Evolutionary conservation across 2,888 invertebrate genomes (phyloP), one percentile per base, ranked within the genome.

Genomic region (Hesperia comma): DNA sequence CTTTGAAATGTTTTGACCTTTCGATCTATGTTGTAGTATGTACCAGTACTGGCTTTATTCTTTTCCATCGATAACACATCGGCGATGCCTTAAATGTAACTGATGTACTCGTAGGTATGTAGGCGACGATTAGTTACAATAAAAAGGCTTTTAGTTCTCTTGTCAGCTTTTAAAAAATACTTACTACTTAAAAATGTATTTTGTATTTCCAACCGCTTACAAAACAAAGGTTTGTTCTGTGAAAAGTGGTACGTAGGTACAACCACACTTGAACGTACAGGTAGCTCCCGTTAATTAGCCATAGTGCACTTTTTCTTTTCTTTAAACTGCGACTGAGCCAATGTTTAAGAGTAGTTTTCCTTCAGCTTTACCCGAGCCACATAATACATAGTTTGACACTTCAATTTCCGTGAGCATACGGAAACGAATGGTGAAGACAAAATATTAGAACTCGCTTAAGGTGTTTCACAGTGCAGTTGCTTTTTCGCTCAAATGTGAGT

Each of bases 331-430:
- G 55, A 46, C 55, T 62, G 40, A 62, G 63, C 55, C 63, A 63
- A 63, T 55, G 55, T 63, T 63, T 6, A 41, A 62, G 61, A 61
- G 61, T 41, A 61, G 62, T 62, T 62, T 55, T 62, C 32, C 62
- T 32, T 33, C 54, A 43, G 40, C 54, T 62, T 43, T 12, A 19
- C 49, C 43, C 55, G 19, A 32, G 62, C 62, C 55, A 43, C 37
- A 55, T 62, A 55, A 62, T 62, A 62, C 62, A 62, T 62, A 54
- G 61, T 62, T 62, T 62, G 62, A 62, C 62, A 62, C 54, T 62
- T 54, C 62, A 54, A 62, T 62, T 62, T 62, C 62, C 62, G n/a
- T 15, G 53, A 53, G 53, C 53, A 53, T 53, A 32, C 32, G 32
- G 19, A 54, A 54, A 41, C 53, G 54, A 40, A 41, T 41, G 61